A percentile compares a stretch with the other conserved stretches of the same genome.
These are phyloP conservation scores for Taenioides sp. DNA, from an alignment of 2,797 vertebrate species.

Conservation along the genomic window DNA sequence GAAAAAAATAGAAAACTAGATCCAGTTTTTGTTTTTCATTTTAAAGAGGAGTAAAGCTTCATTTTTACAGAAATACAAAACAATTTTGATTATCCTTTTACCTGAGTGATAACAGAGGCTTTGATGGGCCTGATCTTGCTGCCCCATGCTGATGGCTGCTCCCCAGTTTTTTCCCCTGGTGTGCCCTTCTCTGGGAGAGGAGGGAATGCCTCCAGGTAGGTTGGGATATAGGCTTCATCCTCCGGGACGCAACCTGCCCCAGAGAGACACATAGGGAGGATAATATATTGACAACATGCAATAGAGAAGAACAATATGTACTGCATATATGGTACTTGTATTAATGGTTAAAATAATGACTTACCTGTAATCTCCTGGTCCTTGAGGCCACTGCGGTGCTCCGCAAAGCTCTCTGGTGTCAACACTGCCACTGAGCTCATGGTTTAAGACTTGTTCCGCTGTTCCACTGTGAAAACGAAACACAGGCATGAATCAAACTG, in stretches of 20 bases:
- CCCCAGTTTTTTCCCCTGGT: conserved; percentile 74
- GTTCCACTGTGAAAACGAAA: conserved; percentile 62
- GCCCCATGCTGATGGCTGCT: conserved; percentile 74
- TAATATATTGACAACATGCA: conserved; percentile 1
- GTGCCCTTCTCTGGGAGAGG: conserved; percentile 80
- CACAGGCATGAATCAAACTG: neutral
- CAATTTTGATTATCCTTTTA: conserved; percentile 32
- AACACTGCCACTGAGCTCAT: conserved; percentile 86
- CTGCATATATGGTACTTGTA: neutral
- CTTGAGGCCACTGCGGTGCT: conserved; percentile 79
- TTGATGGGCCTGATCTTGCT: conserved; percentile 80
- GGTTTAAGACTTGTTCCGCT: conserved; percentile 81
- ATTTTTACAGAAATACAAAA: neutral
- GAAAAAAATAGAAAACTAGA: neutral
- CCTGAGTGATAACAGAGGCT: conserved; percentile 84
- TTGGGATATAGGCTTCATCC: conserved; percentile 81
- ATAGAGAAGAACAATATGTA: neutral
- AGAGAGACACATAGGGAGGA: conserved; percentile 17
- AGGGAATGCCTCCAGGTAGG: conserved; percentile 81
- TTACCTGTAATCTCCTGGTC: conserved; percentile 77
- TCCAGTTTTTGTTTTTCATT: neutral
- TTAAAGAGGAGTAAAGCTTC: neutral
- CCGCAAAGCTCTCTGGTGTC: conserved; percentile 84
- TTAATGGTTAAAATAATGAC: neutral
- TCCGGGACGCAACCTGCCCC: conserved; percentile 77